Base-by-base conservation (phyloP, 1,140 invertebrate species). In the Lutraria rhynchaena region DNA sequence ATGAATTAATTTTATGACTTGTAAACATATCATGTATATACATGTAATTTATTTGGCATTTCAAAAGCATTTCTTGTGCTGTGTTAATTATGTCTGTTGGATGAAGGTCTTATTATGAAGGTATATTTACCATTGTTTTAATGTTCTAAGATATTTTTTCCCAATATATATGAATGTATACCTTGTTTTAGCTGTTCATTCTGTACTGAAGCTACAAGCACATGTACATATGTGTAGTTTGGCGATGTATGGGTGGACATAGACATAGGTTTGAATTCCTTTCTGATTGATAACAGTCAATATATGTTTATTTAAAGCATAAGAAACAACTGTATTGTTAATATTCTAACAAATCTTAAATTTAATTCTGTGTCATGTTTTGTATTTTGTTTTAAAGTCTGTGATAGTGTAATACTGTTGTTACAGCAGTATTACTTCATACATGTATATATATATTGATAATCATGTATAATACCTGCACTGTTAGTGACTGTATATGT, bases 401-500 rank as follows among this genome's bases (percentile, higher is more conserved):
- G 61, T 65, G 61, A 65, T 65, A 65, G 15, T 37, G 37, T 65
- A 41, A 65, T 65, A 65, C 27, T 65, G 61, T 65, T 65, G 46
- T 24, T 44, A 44, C 24, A 27, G 31, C 61, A 65, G 61, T 65
- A 65, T 65, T 65, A 65, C 22, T 44, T 61, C 15, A 24, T 65
- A 24, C 15, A n/a, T 44, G 57, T 60, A n/a, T n/a, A n/a, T n/a
- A n/a, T 60, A 24, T 15, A 5, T 60, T 60, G 57, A 60, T 58
- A 58, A 58, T 58, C 55, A 37, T 65, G 15, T 65, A n/a, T 11
- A 5, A 55, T n/a, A 15, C 5, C n/a, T 55, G 17, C 5, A 4
- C 17, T 55, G 5, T 15, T 11, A 7, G 24, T 55, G 7, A n/a
- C 11, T 11, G 22, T 24, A n/a, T 55, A 7, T 7, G 7, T 15